Evolutionary conservation across 2,797 vertebrate species (phyloP).

Genomic region (Oreortyx pictus): DNA sequence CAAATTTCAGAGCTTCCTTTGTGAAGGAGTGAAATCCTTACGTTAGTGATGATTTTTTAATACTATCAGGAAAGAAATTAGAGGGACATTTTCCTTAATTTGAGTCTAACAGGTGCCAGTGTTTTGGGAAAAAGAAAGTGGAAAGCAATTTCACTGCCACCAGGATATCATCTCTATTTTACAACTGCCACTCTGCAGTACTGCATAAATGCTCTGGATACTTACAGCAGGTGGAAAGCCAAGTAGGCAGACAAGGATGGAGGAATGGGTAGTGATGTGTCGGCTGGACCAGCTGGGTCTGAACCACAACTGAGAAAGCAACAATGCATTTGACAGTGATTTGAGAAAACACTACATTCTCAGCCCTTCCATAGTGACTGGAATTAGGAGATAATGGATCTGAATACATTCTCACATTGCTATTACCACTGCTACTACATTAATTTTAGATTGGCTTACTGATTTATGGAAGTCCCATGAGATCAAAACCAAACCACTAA

Average conservation of each 20-base stretch:
- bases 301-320: background rate
- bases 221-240: background rate
- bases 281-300: background rate
- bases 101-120: background rate
- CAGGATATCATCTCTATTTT: background rate
- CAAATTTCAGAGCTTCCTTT: background rate
- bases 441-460: slow-evolving; percentile 38
- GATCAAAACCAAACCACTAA: slow-evolving; percentile 41
- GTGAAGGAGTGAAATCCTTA: background rate
- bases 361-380: background rate
- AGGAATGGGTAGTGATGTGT: background rate
- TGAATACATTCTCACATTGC: background rate
- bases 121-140: background rate
- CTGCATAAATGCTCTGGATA: background rate
- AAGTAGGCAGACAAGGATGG: background rate
- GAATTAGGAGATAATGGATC: slow-evolving; percentile 21
- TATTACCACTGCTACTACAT: background rate
- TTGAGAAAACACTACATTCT: background rate
- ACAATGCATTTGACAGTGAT: background rate
- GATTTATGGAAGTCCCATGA: slow-evolving; percentile 30
- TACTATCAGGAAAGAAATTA: background rate
- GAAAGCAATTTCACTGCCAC: background rate
- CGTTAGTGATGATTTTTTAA: background rate
- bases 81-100: background rate
- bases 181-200: background rate